Conservation (phyloP, 2,797 vertebrate species). For the Tolypeutes matacus region DNA sequence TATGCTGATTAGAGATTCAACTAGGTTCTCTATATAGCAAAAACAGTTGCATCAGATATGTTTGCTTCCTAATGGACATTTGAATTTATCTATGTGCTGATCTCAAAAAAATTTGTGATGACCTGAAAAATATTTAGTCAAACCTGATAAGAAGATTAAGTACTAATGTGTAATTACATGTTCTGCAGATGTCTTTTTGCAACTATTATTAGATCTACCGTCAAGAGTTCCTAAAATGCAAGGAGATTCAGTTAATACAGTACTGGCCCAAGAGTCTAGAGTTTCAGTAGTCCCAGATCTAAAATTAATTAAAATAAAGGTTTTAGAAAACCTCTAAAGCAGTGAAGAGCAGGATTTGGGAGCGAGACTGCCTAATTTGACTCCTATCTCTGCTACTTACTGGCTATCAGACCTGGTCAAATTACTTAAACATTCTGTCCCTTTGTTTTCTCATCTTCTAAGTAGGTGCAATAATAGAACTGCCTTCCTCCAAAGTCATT, state of each 20-base stretch:
- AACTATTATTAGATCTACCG: neutral
- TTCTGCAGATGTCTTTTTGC: slow-evolving; percentile 17
- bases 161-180: slow-evolving; percentile 7
- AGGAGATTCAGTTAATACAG: neutral
- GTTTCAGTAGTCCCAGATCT: neutral
- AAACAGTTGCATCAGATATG: slow-evolving; percentile 79
- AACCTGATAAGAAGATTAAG: slow-evolving; percentile 73
- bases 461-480: neutral
- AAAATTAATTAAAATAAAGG: neutral
- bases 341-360: neutral
- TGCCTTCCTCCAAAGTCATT: neutral
- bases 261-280: neutral
- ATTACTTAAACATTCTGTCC: neutral
- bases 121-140: slow-evolving; percentile 69
- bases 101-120: slow-evolving; percentile 67
- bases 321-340: neutral
- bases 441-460: neutral
- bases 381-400: neutral
- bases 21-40: slow-evolving; percentile 81
- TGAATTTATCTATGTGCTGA: slow-evolving; percentile 82
- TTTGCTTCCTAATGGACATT: slow-evolving; percentile 67
- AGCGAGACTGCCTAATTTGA: neutral
- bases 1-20: slow-evolving; percentile 62
- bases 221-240: neutral
- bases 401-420: neutral